These are phyloP conservation scores for Trinorchestia longiramus DNA, from an alignment of 1,140 invertebrate genomes.

Conservation along the genomic window DNA sequence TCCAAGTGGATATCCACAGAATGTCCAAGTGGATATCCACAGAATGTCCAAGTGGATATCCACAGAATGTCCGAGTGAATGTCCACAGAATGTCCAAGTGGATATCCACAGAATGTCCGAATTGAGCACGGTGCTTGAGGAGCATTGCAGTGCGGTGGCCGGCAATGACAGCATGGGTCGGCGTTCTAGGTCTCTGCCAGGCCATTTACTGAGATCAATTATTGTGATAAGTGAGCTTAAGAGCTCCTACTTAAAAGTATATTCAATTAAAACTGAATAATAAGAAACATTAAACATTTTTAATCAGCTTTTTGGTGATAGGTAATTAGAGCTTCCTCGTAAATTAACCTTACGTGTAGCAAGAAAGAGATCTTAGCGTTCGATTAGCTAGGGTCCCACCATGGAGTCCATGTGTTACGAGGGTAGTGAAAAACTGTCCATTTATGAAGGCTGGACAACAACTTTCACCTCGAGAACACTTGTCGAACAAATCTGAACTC, in stretches of 20 bases:
- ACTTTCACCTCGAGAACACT: background rate
- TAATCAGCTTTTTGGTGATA: constrained; percentile 33
- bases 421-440: background rate
- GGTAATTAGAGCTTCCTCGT: background rate
- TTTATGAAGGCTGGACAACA: background rate
- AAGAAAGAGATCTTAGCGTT: background rate
- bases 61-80: too few relatives aligned
- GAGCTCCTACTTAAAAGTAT: constrained; percentile 17
- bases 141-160: background rate
- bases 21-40: too few relatives aligned
- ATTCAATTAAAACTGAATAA: constrained; percentile 41
- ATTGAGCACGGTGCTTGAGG: background rate
- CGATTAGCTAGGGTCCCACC: background rate
- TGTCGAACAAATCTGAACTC: background rate
- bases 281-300: background rate
- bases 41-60: too few relatives aligned
- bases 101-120: too few relatives aligned
- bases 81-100: too few relatives aligned
- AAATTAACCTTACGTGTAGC: background rate
- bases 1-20: too few relatives aligned
- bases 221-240: constrained; percentile 1
- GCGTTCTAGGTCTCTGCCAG: background rate
- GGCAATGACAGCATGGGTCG: background rate
- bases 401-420: background rate
- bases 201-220: background rate